Evolutionary conservation across 2,113 vertebrate species (phyloP).

Genomic region (Haliaeetus leucogaster): DNA sequence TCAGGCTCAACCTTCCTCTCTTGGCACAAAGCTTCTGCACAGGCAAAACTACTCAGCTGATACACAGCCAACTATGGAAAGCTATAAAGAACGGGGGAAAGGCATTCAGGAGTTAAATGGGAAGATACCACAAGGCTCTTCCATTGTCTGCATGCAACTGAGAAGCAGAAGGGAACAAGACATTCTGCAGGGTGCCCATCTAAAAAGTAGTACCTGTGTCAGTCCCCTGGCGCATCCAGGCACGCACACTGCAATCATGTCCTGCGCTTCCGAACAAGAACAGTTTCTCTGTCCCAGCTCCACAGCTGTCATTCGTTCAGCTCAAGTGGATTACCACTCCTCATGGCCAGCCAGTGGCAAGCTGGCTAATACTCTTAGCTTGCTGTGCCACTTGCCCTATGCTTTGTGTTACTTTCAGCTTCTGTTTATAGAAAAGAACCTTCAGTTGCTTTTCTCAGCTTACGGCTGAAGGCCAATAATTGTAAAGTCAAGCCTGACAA

Average conservation of each 20-base stretch:
- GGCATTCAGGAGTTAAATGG: not conserved
- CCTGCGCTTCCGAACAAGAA: fast-evolving
- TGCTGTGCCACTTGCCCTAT: not conserved
- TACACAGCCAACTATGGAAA: not conserved
- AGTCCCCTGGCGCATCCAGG: not conserved
- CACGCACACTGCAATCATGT: fast-evolving
- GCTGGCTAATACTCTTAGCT: not conserved
- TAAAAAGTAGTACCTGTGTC: fast-evolving
- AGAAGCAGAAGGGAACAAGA: not conserved
- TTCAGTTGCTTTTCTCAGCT: not conserved
- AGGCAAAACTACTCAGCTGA: not conserved
- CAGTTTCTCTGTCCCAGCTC: not conserved
- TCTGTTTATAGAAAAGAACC: not conserved
- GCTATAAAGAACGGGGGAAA: not conserved
- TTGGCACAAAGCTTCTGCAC: not conserved
- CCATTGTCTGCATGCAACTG: fast-evolving
- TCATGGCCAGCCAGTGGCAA: not conserved
- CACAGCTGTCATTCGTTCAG: fast-evolving
- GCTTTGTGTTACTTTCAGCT: not conserved
- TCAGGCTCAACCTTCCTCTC: not conserved
- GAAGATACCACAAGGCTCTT: not conserved
- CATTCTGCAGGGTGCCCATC: too few species aligned
- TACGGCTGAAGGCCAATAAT: not conserved
- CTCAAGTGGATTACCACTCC: not conserved
- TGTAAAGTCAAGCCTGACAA: not conserved